Conservation (phyloP, 1,140 invertebrate genomes). For the Pseudomyrmex concolor region DNA sequence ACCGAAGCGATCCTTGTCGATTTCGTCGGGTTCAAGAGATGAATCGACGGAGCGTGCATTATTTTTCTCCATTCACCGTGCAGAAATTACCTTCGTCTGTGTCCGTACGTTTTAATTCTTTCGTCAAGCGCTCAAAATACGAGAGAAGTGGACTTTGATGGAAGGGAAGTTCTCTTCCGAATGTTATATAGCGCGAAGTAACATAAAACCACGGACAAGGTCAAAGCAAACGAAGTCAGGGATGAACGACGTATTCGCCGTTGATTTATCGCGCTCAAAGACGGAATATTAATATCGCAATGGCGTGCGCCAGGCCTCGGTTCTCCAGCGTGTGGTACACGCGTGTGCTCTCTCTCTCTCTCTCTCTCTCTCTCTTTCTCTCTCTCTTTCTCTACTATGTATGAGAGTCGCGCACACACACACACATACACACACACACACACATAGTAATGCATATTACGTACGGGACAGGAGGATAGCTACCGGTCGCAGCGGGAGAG, state of each 20-base stretch:
- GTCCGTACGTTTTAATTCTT: background rate
- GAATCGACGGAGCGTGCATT: background rate
- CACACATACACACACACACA: conserved; percentile 56
- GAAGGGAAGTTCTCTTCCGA: conserved; percentile 11
- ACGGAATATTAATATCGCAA: conserved; percentile 80
- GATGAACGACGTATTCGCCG: conserved; percentile 61
- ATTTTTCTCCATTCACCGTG: conserved; percentile 9
- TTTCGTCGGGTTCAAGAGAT: background rate
- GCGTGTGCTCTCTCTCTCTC: conserved; percentile 18
- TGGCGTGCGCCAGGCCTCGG: conserved; percentile 66
- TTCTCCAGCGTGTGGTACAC: conserved; percentile 10
- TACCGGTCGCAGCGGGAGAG: conserved; percentile 85
- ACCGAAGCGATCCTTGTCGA: conserved; percentile 1
- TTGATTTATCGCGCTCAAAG: conserved; percentile 74
- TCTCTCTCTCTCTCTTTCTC: too few species aligned
- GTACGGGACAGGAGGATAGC: conserved; percentile 84
- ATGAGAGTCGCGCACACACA: conserved; percentile 39
- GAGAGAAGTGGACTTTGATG: background rate
- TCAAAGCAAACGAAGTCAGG: conserved; percentile 31
- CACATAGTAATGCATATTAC: conserved; percentile 79
- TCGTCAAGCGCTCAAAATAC: background rate
- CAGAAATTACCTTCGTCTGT: background rate
- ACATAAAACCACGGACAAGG: conserved; percentile 68
- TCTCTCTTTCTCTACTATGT: background rate
- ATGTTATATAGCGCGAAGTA: conserved; percentile 36